Conservation (phyloP, 2,113 vertebrate genomes). For the Tragulus kanchil region DNA sequence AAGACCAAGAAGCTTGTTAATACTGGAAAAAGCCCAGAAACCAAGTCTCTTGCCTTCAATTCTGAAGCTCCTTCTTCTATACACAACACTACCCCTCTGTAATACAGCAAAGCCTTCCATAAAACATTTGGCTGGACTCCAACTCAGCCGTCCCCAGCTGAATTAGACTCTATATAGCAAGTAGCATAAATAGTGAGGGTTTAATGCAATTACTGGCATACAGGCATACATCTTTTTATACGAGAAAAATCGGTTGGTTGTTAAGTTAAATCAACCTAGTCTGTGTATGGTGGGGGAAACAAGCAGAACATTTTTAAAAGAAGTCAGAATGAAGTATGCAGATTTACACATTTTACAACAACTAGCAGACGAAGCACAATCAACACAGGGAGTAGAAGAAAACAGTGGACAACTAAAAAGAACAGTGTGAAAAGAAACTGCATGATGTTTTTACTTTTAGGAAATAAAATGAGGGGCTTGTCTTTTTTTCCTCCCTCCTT, state of each 20-base stretch:
- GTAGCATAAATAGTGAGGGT: slow-evolving; percentile 53
- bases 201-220: slow-evolving; percentile 69
- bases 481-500: neutral
- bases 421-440: slow-evolving; percentile 26
- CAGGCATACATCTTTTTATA: slow-evolving; percentile 59
- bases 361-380: neutral
- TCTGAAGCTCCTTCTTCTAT: slow-evolving; percentile 30
- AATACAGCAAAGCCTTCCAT: slow-evolving; percentile 48
- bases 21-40: slow-evolving; percentile 21
- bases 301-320: neutral
- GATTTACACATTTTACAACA: neutral
- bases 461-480: slow-evolving; percentile 39
- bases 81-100: slow-evolving; percentile 50
- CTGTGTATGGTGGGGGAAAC: neutral
- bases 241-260: slow-evolving; percentile 51
- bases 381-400: neutral
- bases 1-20: slow-evolving; percentile 40
- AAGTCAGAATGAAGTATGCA: slow-evolving; percentile 38
- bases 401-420: neutral
- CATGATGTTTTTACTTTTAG: slow-evolving; percentile 2
- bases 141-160: slow-evolving; percentile 25
- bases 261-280: slow-evolving; percentile 59
- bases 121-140: slow-evolving; percentile 68
- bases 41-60: slow-evolving; percentile 27
- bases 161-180: slow-evolving; percentile 58